These are phyloP conservation scores for Pygathrix nemaeus DNA, from an alignment of 2,113 vertebrate species.

Conservation along the genomic window DNA sequence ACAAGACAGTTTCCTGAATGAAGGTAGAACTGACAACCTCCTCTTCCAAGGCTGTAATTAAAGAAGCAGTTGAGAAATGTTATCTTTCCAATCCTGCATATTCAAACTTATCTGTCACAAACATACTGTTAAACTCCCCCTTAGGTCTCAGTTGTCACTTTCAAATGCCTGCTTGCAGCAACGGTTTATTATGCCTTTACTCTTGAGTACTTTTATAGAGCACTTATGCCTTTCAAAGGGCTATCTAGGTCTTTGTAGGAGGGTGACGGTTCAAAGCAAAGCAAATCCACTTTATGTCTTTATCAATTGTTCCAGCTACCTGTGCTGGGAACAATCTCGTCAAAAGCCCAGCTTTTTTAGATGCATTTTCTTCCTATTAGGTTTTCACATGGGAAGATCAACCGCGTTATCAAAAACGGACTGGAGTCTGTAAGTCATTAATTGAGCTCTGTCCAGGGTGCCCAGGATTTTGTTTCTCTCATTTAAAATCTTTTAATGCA, in stretches of 20 bases:
- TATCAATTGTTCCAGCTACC: background rate
- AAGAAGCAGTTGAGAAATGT: constrained; percentile 46
- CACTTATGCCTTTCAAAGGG: background rate
- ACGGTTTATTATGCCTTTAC: background rate
- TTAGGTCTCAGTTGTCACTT: constrained; percentile 27
- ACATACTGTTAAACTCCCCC: constrained; percentile 26
- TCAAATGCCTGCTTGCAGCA: background rate
- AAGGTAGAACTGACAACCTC: constrained; percentile 31
- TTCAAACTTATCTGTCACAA: constrained; percentile 43
- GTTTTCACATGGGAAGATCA: background rate
- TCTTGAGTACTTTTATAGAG: background rate
- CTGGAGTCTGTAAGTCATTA: background rate
- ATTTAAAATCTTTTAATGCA: background rate
- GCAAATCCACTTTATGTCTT: background rate
- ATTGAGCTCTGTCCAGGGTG: background rate
- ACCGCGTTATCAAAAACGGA: background rate
- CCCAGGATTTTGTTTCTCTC: background rate
- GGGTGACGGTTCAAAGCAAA: background rate
- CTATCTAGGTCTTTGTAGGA: background rate
- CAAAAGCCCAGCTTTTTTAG: background rate
- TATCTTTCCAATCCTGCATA: background rate
- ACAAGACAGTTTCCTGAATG: background rate
- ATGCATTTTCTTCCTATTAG: background rate
- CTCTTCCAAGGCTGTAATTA: constrained; percentile 56
- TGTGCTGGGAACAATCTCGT: background rate